A percentile compares a stretch with the other conserved stretches of the same genome.
Evolutionary conservation across 2,113 vertebrate species (phyloP).

Genomic region (Cromileptes altivelis): DNA sequence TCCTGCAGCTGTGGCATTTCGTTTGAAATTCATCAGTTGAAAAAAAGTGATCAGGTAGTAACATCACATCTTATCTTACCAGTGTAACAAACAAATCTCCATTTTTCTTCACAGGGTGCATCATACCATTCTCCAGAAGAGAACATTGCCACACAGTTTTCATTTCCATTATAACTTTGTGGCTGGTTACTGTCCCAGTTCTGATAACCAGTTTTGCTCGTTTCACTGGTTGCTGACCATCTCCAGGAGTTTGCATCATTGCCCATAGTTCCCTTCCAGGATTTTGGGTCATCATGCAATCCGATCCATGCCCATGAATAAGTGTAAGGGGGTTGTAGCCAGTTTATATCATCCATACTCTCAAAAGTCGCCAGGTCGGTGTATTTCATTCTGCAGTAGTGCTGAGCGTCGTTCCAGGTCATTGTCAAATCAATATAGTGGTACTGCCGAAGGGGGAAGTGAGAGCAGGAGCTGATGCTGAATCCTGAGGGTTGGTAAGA

Average conservation of each 20-base stretch:
- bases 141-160: rapidly evolving
- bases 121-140: rapidly evolving
- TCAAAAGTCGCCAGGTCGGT: conserved; percentile 31
- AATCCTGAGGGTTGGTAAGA: conserved; percentile 18
- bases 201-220: background rate
- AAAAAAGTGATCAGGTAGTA: no score
- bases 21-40: no score
- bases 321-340: background rate
- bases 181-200: rapidly evolving
- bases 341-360: conserved; percentile 9
- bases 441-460: background rate
- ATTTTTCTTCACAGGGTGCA: rapidly evolving
- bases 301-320: conserved; percentile 33
- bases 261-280: conserved; percentile 22
- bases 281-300: conserved; percentile 21
- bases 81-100: background rate
- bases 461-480: conserved; percentile 24
- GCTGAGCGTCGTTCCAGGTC: conserved; percentile 16
- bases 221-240: conserved; percentile 37
- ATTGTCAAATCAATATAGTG: background rate
- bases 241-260: conserved; percentile 44
- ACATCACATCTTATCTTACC: conserved; percentile 33
- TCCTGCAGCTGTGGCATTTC: no score
- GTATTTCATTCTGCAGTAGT: conserved; percentile 45
- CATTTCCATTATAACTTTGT: background rate